A percentile compares a stretch with the other conserved stretches of the same genome.
Evolutionary conservation across 2,113 vertebrate genomes (phyloP).

Genomic region (Sigmodon hispidus): DNA sequence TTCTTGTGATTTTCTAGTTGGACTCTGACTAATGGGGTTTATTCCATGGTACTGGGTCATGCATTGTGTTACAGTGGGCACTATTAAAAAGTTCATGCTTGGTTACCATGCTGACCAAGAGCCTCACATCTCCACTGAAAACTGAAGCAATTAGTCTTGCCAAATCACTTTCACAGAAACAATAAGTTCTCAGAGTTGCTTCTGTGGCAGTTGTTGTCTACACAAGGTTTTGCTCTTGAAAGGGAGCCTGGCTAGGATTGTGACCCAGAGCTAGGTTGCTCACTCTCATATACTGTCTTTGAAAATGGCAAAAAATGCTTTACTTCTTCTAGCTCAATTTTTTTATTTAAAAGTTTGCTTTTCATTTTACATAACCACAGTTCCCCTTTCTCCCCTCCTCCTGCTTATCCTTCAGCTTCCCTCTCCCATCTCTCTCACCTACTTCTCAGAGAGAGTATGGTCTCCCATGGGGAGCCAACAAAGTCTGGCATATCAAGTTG

Average conservation of each 20-base stretch:
- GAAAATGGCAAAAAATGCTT: background rate
- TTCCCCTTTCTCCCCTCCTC: too few species aligned
- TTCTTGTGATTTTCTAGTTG: background rate
- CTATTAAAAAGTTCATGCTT: background rate
- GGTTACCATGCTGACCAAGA: background rate
- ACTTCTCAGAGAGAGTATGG: too few species aligned
- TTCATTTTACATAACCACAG: too few species aligned
- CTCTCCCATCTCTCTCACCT: too few species aligned
- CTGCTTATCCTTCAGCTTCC: too few species aligned
- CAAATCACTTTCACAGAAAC: background rate
- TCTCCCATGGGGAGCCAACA: too few species aligned
- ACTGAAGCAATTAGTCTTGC: background rate
- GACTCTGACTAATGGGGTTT: background rate
- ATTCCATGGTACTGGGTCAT: background rate
- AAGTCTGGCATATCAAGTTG: too few species aligned
- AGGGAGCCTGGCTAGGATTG: background rate
- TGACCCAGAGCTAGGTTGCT: too few species aligned
- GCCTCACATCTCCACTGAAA: background rate
- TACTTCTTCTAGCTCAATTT: background rate
- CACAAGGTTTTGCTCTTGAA: background rate
- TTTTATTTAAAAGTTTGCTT: too few species aligned
- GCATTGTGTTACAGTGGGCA: background rate
- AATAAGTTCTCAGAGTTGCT: background rate
- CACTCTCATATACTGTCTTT: too few species aligned
- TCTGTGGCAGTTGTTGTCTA: too few species aligned